phyloP scores from a whole-genome alignment of 2,113 vertebrate species.

The Bubo bubo region DNA sequence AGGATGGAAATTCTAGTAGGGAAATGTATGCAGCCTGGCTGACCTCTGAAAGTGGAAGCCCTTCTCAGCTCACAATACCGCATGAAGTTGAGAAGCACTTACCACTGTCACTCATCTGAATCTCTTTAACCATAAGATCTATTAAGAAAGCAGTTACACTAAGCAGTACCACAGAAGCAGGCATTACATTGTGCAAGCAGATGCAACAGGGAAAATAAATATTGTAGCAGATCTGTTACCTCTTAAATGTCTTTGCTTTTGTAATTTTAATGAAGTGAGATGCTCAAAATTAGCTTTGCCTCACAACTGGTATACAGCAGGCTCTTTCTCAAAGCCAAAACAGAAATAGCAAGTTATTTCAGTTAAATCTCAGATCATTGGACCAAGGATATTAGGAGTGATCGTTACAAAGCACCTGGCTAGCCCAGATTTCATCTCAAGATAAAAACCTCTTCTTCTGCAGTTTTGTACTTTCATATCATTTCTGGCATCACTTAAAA shows the following conservation, averaged over 20 bases:
- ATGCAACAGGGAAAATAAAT: neutral
- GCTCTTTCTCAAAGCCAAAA: neutral
- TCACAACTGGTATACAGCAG: neutral
- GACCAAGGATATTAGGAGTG: rapidly evolving
- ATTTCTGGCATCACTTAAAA: neutral
- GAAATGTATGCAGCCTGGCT: neutral
- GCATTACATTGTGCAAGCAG: neutral
- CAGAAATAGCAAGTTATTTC: neutral
- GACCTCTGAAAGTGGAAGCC: neutral
- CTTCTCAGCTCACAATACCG: neutral
- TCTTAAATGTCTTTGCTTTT: neutral
- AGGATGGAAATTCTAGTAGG: neutral
- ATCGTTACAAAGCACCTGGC: neutral
- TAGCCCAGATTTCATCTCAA: neutral
- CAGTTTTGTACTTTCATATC: neutral
- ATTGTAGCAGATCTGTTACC: neutral
- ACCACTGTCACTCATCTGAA: neutral
- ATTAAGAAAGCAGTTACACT: neutral
- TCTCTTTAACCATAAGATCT: neutral
- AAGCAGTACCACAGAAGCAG: neutral
- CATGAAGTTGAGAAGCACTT: neutral
- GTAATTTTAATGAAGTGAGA: neutral
- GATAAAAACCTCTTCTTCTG: neutral
- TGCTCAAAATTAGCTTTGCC: neutral
- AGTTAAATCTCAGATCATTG: neutral